A percentile compares a stretch with the other conserved stretches of the same genome.
phyloP scores from a whole-genome alignment of 2,888 invertebrate genomes.

The Panzeria rudis region DNA sequence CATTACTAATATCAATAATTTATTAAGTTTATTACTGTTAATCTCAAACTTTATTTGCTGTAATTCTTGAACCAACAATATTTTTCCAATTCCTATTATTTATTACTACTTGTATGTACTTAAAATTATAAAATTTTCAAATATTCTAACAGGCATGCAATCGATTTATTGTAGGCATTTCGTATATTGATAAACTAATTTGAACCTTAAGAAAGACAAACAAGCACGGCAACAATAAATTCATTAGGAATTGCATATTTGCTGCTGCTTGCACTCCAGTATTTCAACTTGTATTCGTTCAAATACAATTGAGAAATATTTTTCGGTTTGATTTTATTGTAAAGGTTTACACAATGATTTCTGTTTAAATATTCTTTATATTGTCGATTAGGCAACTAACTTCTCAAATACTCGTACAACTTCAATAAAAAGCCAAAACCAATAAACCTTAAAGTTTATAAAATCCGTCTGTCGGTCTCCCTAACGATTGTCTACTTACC shows the following conservation, averaged over 20 bases:
- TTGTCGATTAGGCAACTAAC: slow-evolving; percentile 41
- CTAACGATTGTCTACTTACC: not conserved
- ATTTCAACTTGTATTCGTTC: not conserved
- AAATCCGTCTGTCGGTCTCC: not conserved
- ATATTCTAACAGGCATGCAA: slow-evolving; percentile 40
- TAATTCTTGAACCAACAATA: not conserved
- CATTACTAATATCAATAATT: not conserved
- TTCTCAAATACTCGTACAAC: not conserved
- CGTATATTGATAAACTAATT: slow-evolving; percentile 38
- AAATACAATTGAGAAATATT: slow-evolving; percentile 28
- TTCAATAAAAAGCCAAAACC: slow-evolving; percentile 13
- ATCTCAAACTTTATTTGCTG: not conserved
- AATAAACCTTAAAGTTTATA: slow-evolving; percentile 34
- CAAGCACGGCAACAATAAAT: not conserved
- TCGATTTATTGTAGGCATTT: slow-evolving; percentile 22
- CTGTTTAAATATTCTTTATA: slow-evolving; percentile 40
- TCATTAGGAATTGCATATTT: not conserved
- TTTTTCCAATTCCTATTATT: not conserved
- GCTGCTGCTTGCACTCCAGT: not conserved
- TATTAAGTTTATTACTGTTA: not conserved
- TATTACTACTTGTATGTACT: not conserved
- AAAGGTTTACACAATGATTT: slow-evolving; percentile 13
- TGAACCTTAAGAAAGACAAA: slow-evolving; percentile 1
- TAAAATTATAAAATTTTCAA: slow-evolving; percentile 25
- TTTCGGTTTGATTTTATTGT: slow-evolving; percentile 11